A percentile compares a stretch with the other conserved stretches of the same genome.
Conservation (phyloP, 2,797 vertebrate genomes). For the Syncerus caffer region DNA sequence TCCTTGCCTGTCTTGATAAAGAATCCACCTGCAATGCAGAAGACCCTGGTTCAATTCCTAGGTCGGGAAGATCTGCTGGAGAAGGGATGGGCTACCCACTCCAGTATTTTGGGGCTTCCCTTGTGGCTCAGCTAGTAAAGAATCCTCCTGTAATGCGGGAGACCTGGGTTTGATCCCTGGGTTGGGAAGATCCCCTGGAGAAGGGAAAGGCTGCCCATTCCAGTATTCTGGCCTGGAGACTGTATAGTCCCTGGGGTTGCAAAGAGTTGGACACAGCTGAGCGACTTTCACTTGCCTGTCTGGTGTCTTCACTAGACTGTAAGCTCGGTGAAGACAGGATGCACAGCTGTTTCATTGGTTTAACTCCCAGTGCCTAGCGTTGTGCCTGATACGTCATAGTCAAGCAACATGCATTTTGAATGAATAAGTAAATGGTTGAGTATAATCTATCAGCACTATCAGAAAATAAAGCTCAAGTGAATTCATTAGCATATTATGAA, state of each 20-base stretch:
- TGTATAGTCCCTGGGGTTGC: background rate
- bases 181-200: background rate
- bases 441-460: background rate
- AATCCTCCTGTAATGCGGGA: background rate
- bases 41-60: background rate
- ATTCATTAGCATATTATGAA: background rate
- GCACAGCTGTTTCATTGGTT: background rate
- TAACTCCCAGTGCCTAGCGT: background rate
- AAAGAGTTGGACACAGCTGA: background rate
- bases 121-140: background rate
- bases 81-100: background rate
- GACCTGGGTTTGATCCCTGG: background rate
- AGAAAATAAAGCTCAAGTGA: conserved; percentile 19
- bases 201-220: background rate
- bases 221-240: background rate
- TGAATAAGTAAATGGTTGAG: background rate
- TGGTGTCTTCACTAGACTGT: background rate
- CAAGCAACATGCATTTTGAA: background rate
- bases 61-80: background rate
- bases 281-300: background rate
- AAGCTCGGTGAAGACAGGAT: background rate
- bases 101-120: background rate
- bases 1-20: background rate
- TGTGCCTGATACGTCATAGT: background rate
- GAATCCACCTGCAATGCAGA: background rate